phyloP scores from a whole-genome alignment of 2,113 vertebrate genomes.

The Coturnix japonica region DNA sequence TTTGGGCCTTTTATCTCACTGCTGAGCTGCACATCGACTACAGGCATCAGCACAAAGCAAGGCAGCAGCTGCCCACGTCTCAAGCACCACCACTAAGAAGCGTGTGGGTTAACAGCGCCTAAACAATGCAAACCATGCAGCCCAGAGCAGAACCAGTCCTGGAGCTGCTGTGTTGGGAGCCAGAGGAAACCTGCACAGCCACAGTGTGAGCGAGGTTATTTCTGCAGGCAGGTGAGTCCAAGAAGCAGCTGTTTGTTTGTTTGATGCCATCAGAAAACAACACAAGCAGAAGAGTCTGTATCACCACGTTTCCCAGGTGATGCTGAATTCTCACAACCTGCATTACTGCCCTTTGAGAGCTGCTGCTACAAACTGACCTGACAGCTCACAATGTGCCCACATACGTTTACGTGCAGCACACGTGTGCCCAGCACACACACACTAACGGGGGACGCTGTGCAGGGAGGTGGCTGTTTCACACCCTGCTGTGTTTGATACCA shows the following conservation, averaged over 20 bases:
- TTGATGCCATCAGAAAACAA: not conserved
- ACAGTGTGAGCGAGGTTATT: not conserved
- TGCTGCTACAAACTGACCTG: not conserved
- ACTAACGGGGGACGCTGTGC: not conserved
- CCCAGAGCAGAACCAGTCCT: not conserved
- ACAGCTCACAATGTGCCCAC: not conserved
- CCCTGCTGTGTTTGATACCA: not conserved
- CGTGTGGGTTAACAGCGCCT: not conserved
- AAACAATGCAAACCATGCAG: not conserved
- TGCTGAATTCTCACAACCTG: not conserved
- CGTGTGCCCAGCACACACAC: not conserved
- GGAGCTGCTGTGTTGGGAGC: not conserved
- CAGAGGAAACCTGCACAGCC: not conserved
- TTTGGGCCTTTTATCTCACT: not conserved
- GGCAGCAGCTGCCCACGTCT: not conserved
- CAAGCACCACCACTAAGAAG: not conserved
- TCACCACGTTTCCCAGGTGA: not conserved
- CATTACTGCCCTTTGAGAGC: not conserved
- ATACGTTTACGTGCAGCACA: accelerated
- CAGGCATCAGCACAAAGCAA: not conserved
- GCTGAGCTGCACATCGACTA: not conserved
- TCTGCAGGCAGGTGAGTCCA: not conserved
- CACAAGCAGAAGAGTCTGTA: not conserved
- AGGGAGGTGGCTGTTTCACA: not conserved
- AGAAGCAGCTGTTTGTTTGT: not conserved